A percentile compares a stretch with the other conserved stretches of the same genome.
These are phyloP conservation scores for Chrysopa pallens DNA, from an alignment of 1,140 invertebrate species.

Conservation along the genomic window DNA sequence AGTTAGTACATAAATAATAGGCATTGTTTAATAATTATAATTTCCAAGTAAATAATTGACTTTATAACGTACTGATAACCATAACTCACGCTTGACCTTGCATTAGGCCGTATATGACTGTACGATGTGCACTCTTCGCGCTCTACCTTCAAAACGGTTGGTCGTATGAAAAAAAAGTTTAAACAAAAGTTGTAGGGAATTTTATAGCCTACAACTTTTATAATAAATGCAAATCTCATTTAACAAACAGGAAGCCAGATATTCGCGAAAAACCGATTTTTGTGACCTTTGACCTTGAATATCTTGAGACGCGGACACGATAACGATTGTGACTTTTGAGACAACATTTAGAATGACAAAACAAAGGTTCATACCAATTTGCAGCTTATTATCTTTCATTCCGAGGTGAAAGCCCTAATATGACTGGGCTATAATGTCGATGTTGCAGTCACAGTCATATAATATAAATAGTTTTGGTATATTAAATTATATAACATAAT, in stretches of 20 bases:
- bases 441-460: no score
- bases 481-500: no score
- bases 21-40: slow-evolving; percentile 2
- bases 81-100: slow-evolving; percentile 2
- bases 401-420: slow-evolving; percentile 2
- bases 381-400: slow-evolving; percentile 6
- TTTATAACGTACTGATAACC: slow-evolving; percentile 1
- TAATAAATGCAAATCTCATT: slow-evolving; percentile 5
- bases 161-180: slow-evolving; percentile 6
- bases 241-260: slow-evolving; percentile 4
- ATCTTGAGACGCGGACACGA: slow-evolving; percentile 6
- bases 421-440: background rate
- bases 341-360: background rate
- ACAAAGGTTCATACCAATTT: slow-evolving; percentile 1
- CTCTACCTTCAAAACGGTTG: slow-evolving; percentile 6
- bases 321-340: slow-evolving; percentile 6
- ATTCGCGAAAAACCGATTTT: slow-evolving; percentile 4
- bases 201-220: slow-evolving; percentile 7
- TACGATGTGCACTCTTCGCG: slow-evolving; percentile 2
- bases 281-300: slow-evolving; percentile 8
- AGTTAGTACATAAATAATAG: slow-evolving; percentile 6
- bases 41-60: no score
- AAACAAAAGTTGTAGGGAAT: slow-evolving; percentile 6
- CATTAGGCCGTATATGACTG: background rate
- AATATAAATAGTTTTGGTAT: no score